A percentile compares a stretch with the other conserved stretches of the same genome.
Evolutionary conservation across 2,888 invertebrate species (phyloP).

Genomic region (Ophioninae sp.): DNA sequence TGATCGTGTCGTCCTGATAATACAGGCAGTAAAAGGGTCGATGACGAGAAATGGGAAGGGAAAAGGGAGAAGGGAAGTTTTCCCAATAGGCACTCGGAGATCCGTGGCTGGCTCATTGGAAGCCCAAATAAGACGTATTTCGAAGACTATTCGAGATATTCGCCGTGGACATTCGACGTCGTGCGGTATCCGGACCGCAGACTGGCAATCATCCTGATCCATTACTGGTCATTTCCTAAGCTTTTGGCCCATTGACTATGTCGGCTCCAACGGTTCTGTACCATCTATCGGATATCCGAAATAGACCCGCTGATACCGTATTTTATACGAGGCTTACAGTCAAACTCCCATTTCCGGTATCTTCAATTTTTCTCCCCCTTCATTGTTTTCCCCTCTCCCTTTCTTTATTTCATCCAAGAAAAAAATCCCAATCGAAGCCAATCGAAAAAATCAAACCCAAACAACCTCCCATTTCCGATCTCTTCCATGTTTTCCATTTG

Average conservation of each 20-base stretch:
- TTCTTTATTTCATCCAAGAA: too few relatives aligned
- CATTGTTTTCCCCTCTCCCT: too few relatives aligned
- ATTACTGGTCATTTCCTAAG: slow-evolving; percentile 14
- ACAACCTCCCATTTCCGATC: too few relatives aligned
- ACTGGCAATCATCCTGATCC: slow-evolving; percentile 31
- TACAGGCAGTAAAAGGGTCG: background rate
- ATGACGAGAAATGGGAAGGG: too few relatives aligned
- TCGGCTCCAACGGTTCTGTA: background rate
- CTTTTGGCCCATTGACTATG: background rate
- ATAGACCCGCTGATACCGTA: background rate
- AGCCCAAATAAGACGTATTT: slow-evolving; percentile 32
- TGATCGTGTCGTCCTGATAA: background rate
- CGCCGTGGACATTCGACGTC: background rate
- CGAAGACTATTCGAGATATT: background rate
- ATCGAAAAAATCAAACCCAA: too few relatives aligned
- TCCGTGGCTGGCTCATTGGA: background rate
- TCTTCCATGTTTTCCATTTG: too few relatives aligned
- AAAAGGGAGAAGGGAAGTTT: too few relatives aligned
- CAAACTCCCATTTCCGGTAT: background rate
- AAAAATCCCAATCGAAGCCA: too few relatives aligned
- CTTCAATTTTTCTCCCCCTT: too few relatives aligned
- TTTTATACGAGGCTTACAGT: slow-evolving; percentile 1
- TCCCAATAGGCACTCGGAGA: background rate
- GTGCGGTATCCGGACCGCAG: background rate
- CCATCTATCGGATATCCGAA: background rate